Evolutionary conservation across 2,797 vertebrate genomes (phyloP).

Genomic region (Natrix natrix): DNA sequence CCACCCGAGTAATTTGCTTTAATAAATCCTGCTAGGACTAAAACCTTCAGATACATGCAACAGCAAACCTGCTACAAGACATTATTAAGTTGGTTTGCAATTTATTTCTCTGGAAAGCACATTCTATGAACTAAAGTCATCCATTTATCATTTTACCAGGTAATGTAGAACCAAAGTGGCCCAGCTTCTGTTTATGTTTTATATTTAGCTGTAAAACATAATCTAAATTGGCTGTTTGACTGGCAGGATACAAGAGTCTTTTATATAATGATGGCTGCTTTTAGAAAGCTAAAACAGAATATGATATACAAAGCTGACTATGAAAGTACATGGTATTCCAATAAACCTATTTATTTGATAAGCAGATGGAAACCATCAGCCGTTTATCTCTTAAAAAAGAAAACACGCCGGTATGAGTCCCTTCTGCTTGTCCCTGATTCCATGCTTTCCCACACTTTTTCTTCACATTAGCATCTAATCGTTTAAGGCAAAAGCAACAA

Average conservation of each 20-base stretch:
- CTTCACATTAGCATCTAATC: conserved; percentile 41
- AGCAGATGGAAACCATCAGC: conserved; percentile 41
- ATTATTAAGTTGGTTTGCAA: conserved; percentile 49
- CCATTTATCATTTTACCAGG: conserved; percentile 10
- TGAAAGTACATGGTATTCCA: conserved; percentile 49
- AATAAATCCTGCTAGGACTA: conserved; percentile 36
- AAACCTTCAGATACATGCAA: conserved; percentile 20
- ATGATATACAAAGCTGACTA: conserved; percentile 48
- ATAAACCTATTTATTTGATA: conserved; percentile 63
- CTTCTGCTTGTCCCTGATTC: conserved; percentile 51
- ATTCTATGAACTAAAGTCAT: conserved; percentile 29
- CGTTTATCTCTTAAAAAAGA: conserved; percentile 33
- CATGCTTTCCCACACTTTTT: conserved; percentile 36
- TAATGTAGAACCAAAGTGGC: background rate
- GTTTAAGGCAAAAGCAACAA: conserved; percentile 19
- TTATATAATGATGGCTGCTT: conserved; percentile 8
- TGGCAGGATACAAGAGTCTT: background rate
- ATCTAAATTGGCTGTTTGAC: conserved; percentile 48
- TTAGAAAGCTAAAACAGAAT: conserved; percentile 50
- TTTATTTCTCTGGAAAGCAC: conserved; percentile 53
- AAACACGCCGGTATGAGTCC: conserved; percentile 32
- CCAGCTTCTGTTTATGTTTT: conserved; percentile 20
- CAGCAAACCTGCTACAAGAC: conserved; percentile 40
- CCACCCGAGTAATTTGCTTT: conserved; percentile 52
- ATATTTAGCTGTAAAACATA: conserved; percentile 37